These are phyloP conservation scores for Saccopteryx leptura DNA, from an alignment of 2,113 vertebrate species.

Conservation along the genomic window DNA sequence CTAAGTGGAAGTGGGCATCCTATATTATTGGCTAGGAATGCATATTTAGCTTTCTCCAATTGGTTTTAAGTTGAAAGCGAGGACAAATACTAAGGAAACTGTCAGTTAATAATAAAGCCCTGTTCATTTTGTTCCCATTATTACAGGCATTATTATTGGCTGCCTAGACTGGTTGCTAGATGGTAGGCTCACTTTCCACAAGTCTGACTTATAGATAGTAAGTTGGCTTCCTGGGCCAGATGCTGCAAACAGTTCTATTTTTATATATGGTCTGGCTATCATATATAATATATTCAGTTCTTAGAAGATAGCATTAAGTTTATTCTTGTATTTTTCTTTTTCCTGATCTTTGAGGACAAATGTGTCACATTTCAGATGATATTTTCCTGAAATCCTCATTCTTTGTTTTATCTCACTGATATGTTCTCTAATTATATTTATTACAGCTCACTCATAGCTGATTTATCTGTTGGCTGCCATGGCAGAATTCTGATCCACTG, in stretches of 20 bases:
- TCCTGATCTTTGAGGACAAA: not conserved
- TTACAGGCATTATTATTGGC: not conserved
- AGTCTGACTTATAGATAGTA: not conserved
- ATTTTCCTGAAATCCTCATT: conserved; percentile 12
- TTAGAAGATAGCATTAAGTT: not conserved
- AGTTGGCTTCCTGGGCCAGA: not conserved
- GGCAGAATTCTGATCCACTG: not conserved
- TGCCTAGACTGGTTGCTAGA: not conserved
- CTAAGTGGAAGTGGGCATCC: not conserved
- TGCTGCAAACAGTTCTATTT: not conserved
- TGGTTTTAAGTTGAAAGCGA: not conserved
- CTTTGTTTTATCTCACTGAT: not conserved
- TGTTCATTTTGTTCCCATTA: not conserved
- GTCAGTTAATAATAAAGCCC: not conserved
- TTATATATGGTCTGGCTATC: not conserved
- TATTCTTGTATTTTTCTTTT: not conserved
- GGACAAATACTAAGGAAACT: not conserved
- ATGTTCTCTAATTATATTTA: not conserved
- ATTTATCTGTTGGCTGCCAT: not conserved
- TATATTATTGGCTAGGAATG: not conserved
- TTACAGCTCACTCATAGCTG: not conserved
- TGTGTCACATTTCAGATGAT: not conserved
- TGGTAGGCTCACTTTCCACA: not conserved
- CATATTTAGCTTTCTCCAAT: not conserved
- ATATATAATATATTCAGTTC: not conserved